These are phyloP conservation scores for Strigamia maritima DNA, from an alignment of 2,888 invertebrate genomes.

Conservation along the genomic window DNA sequence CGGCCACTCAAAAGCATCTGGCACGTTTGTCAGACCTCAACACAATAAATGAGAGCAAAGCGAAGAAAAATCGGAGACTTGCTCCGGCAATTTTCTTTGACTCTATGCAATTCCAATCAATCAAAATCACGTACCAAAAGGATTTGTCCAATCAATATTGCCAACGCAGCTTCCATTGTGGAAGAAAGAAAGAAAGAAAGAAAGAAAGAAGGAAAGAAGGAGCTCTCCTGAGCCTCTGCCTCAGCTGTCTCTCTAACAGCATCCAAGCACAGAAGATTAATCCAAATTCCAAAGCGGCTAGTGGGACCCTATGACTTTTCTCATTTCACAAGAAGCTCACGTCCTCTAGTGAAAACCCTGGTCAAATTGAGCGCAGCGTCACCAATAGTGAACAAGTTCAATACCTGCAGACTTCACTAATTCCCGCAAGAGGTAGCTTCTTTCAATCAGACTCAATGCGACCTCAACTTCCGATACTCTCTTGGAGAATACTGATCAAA, in stretches of 20 bases:
- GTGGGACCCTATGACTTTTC: neutral
- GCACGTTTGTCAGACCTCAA: slow-evolving; percentile 12
- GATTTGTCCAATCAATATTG: slow-evolving; percentile 3
- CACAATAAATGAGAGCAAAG: neutral
- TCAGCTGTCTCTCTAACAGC: slow-evolving; percentile 15
- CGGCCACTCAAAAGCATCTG: slow-evolving; percentile 1
- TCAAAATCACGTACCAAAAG: slow-evolving; percentile 26
- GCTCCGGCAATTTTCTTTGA: neutral
- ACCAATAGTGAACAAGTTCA: slow-evolving; percentile 11
- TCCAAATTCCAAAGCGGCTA: slow-evolving; percentile 21
- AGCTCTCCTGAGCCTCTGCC: neutral
- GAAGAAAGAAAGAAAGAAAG: neutral
- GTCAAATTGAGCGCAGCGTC: slow-evolving; percentile 17
- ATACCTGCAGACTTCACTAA: neutral
- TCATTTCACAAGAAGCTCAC: slow-evolving; percentile 5
- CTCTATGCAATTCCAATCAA: slow-evolving; percentile 27
- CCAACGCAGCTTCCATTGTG: neutral
- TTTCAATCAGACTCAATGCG: neutral
- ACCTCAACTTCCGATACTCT: neutral
- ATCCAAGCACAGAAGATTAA: slow-evolving; percentile 18
- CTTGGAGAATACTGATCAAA: neutral
- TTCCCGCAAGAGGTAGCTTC: neutral
- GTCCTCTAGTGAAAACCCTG: neutral
- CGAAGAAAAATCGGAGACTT: neutral
- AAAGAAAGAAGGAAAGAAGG: neutral